Evolutionary conservation across 2,113 vertebrate genomes (phyloP).

Genomic region (Mobula birostris): DNA sequence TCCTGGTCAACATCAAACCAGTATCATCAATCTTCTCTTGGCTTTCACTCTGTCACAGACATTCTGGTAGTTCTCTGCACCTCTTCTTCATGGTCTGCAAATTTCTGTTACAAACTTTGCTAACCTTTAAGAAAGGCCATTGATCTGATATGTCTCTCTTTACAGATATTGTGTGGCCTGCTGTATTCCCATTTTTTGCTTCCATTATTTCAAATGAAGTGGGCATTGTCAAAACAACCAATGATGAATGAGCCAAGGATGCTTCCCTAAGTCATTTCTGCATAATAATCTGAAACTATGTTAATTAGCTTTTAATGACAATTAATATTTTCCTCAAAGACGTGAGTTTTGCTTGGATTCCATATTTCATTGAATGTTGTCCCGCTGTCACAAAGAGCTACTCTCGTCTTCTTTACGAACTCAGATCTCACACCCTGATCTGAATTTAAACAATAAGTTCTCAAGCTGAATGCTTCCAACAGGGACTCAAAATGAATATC

Average conservation of each 20-base stretch:
- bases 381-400: no score
- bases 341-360: background rate
- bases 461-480: background rate
- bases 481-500: background rate
- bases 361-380: background rate
- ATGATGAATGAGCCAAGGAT: background rate
- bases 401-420: background rate
- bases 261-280: background rate
- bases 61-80: no score
- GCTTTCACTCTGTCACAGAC: no score
- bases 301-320: background rate
- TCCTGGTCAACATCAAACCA: no score
- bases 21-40: no score
- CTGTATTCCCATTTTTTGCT: no score
- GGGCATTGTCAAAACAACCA: background rate
- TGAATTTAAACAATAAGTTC: background rate
- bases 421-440: background rate
- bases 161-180: no score
- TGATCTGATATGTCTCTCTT: no score
- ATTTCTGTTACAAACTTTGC: no score
- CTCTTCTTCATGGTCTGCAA: no score
- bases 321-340: background rate
- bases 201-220: no score
- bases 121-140: no score
- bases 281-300: background rate